Percentiles rank a stretch among this genome's conserved stretches.
Conservation (phyloP, 2,888 invertebrate species). For the Ormia ochracea region DNA sequence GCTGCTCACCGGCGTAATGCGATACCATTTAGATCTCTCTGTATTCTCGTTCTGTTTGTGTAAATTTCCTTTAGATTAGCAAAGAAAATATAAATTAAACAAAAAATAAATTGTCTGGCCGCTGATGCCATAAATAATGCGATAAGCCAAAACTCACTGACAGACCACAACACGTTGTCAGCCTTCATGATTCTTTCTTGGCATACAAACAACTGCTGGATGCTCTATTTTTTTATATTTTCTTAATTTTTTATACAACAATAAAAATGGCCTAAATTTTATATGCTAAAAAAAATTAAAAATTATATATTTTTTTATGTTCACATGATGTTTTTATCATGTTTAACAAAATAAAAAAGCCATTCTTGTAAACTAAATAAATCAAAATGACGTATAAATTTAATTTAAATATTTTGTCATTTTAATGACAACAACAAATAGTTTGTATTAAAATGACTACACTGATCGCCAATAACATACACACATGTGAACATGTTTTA, state of each 20-base stretch:
- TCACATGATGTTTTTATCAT: background rate
- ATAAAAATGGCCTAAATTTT: slow-evolving; percentile 21
- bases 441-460: background rate
- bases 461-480: background rate
- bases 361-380: slow-evolving; percentile 19
- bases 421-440: slow-evolving; percentile 27
- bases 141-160: slow-evolving; percentile 25
- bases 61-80: slow-evolving; percentile 11
- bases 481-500: no score
- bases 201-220: slow-evolving; percentile 18
- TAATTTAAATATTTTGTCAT: background rate
- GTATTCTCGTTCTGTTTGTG: no score
- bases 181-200: slow-evolving; percentile 17
- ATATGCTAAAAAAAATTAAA: background rate
- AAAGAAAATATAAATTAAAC: background rate
- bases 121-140: slow-evolving; percentile 31
- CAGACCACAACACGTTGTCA: slow-evolving; percentile 36
- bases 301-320: background rate
- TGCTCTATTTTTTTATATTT: slow-evolving; percentile 7
- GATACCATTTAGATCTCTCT: no score
- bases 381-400: background rate
- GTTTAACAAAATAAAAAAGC: background rate
- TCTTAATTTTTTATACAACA: background rate
- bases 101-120: slow-evolving; percentile 2
- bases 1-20: no score